Conservation (phyloP, 2,797 vertebrate genomes). For the Fistularia tabacaria region DNA sequence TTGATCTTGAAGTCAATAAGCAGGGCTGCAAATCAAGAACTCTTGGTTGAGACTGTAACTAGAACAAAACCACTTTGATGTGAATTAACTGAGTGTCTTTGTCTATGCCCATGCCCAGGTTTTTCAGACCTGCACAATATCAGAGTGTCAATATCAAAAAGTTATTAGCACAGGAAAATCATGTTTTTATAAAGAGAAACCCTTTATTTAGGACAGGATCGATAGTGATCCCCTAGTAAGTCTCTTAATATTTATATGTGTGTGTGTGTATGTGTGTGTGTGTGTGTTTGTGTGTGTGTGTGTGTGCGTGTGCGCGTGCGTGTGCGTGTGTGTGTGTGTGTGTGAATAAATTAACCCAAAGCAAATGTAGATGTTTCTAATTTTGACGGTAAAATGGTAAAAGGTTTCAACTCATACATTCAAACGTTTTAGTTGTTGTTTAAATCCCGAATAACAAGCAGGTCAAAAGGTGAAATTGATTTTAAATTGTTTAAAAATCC, state of each 20-base stretch:
- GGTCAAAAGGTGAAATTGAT: too few species aligned
- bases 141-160: conserved; percentile 29
- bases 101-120: conserved; percentile 33
- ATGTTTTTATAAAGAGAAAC: conserved; percentile 38
- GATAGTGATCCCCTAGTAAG: conserved; percentile 1
- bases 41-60: conserved; percentile 44
- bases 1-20: conserved; percentile 29
- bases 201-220: conserved; percentile 29
- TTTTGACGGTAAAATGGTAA: too few species aligned
- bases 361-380: too few species aligned
- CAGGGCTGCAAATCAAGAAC: conserved; percentile 11
- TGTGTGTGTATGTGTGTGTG: too few species aligned
- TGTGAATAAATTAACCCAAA: too few species aligned
- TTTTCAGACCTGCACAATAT: conserved; percentile 48
- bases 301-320: too few species aligned
- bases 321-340: too few species aligned
- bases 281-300: too few species aligned
- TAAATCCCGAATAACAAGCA: too few species aligned
- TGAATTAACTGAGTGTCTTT: conserved; percentile 54
- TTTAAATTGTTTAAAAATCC: too few species aligned
- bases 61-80: conserved; percentile 60
- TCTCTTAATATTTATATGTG: not conserved
- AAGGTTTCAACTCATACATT: too few species aligned
- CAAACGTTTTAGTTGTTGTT: too few species aligned
- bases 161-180: conserved; percentile 48